A percentile compares a stretch with the other conserved stretches of the same genome.
phyloP scores from a whole-genome alignment of 2,888 invertebrate genomes.

The Oxystoma pomonae region DNA sequence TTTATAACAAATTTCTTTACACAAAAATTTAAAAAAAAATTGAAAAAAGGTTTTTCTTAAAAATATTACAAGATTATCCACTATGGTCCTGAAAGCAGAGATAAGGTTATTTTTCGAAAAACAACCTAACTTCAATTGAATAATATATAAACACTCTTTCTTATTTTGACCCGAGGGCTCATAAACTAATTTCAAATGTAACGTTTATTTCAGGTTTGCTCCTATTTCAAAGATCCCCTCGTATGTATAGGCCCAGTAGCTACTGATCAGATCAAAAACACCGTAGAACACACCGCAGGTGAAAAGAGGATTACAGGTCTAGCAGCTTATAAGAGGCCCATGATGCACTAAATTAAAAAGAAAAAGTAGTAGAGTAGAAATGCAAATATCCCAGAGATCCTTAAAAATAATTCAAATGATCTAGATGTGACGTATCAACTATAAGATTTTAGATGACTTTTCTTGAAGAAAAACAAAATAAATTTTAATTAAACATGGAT shows the following conservation, averaged over 20 bases:
- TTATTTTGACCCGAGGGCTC: too few species aligned
- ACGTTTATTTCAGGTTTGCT: slow-evolving; percentile 66
- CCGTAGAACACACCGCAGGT: slow-evolving; percentile 75
- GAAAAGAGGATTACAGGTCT: slow-evolving; percentile 71
- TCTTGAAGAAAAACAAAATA: background rate
- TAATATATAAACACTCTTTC: too few species aligned
- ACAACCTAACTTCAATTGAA: too few species aligned
- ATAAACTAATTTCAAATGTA: too few species aligned
- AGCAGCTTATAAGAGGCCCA: slow-evolving; percentile 48
- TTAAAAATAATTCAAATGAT: background rate
- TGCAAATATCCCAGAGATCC: background rate
- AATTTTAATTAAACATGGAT: background rate
- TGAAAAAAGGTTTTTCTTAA: too few species aligned
- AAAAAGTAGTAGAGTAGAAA: background rate
- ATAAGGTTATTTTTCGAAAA: too few species aligned
- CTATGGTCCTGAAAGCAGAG: too few species aligned
- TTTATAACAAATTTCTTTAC: too few species aligned
- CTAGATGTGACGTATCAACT: background rate
- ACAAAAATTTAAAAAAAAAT: too few species aligned
- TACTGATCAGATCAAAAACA: slow-evolving; percentile 65
- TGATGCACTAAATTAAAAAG: slow-evolving; percentile 41
- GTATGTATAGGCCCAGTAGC: slow-evolving; percentile 85
- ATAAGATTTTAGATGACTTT: background rate
- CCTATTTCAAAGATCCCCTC: slow-evolving; percentile 87
- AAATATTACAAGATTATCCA: too few species aligned